phyloP scores from a whole-genome alignment of 1,140 invertebrate genomes.

The Pseudobourletiella spinata region DNA sequence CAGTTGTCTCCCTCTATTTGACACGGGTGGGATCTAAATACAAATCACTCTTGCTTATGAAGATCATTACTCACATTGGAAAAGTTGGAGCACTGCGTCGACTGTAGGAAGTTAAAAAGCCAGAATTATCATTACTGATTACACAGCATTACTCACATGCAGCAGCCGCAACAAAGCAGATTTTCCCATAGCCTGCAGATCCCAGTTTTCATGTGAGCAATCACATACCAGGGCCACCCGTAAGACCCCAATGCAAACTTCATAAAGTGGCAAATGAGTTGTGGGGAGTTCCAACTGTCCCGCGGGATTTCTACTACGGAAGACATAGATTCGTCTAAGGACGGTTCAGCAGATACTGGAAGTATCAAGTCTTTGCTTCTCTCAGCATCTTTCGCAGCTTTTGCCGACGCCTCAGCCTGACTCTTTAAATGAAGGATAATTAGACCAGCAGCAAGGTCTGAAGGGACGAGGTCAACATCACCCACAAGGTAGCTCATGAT shows the following conservation, averaged over 20 bases:
- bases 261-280: conserved; percentile 30
- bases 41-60: no score
- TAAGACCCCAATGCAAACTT: conserved; percentile 33
- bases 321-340: neutral
- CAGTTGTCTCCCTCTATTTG: conserved; percentile 76
- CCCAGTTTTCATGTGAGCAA: conserved; percentile 60
- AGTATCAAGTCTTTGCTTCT: neutral
- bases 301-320: neutral
- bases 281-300: conserved; percentile 28
- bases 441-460: conserved; percentile 77
- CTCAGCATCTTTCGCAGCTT: neutral
- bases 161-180: conserved; percentile 64
- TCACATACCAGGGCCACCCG: conserved; percentile 81
- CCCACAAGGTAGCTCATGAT: conserved; percentile 64
- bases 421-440: conserved; percentile 56
- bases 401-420: conserved; percentile 41
- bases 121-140: no score
- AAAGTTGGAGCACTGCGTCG: no score
- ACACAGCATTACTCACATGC: conserved; percentile 56
- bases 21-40: conserved; percentile 47
- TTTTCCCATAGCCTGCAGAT: conserved; percentile 60
- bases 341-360: neutral
- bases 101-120: no score
- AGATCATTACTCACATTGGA: neutral
- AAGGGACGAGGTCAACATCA: conserved; percentile 75